A percentile compares a stretch with the other conserved stretches of the same genome.
These are phyloP conservation scores for Laodelphax striatellus DNA, from an alignment of 1,140 invertebrate species.

Conservation along the genomic window DNA sequence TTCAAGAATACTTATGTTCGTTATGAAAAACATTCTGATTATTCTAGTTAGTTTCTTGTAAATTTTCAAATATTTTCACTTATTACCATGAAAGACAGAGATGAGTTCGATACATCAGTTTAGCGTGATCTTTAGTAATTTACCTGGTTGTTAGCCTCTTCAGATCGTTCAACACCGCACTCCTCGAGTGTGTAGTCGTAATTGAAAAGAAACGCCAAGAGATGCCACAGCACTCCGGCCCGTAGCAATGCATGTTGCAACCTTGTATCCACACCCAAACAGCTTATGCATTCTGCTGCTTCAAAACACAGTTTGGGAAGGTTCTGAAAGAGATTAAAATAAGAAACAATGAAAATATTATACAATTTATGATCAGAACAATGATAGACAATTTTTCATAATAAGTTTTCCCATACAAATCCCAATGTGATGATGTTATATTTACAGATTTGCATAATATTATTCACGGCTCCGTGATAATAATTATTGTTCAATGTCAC, in stretches of 20 bases:
- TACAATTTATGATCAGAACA: not conserved
- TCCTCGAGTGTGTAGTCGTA: conserved; percentile 98
- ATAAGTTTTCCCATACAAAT: too few relatives aligned
- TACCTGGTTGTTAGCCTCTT: conserved; percentile 34
- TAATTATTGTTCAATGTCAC: too few relatives aligned
- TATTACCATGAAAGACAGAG: too few relatives aligned
- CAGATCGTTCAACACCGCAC: conserved; percentile 77
- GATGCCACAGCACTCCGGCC: conserved; percentile 84
- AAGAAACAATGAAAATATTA: conserved; percentile 4
- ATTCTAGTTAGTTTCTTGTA: too few relatives aligned
- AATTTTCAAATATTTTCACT: too few relatives aligned
- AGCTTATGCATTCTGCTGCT: conserved; percentile 75
- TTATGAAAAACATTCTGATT: too few relatives aligned
- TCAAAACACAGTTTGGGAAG: conserved; percentile 64
- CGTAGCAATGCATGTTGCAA: conserved; percentile 86
- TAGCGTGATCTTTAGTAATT: too few relatives aligned
- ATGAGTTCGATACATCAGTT: too few relatives aligned
- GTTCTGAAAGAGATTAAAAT: conserved; percentile 41
- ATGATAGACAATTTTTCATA: not conserved
- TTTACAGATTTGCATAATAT: too few relatives aligned
- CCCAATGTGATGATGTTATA: too few relatives aligned
- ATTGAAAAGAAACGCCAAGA: conserved; percentile 81
- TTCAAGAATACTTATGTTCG: too few relatives aligned
- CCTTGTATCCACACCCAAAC: conserved; percentile 66
- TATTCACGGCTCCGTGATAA: too few relatives aligned